Percentiles rank a stretch among this genome's conserved stretches.
Evolutionary conservation across 2,113 vertebrate species (phyloP).

Genomic region (Corvus cornix): DNA sequence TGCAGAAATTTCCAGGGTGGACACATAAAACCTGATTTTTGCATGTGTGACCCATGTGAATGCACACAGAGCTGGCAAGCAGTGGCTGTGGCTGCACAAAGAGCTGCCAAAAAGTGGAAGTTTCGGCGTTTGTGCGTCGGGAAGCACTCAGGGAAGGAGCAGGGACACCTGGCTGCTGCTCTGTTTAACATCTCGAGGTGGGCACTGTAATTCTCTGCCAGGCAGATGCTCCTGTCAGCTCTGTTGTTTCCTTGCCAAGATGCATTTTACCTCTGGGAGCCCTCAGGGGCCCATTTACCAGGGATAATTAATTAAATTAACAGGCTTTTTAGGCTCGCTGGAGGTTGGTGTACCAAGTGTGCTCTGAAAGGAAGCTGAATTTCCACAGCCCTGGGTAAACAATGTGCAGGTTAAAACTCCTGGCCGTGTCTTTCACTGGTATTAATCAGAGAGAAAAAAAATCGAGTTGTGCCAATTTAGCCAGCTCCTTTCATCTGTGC

Average conservation of each 20-base stretch:
- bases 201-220: background rate
- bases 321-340: slow-evolving; percentile 29
- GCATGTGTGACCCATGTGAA: fast-evolving
- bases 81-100: fast-evolving
- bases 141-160: background rate
- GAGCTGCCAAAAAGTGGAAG: background rate
- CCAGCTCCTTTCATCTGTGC: background rate
- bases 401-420: background rate
- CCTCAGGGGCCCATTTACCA: slow-evolving; percentile 49
- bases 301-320: slow-evolving; percentile 68
- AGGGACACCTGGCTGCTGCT: background rate
- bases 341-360: slow-evolving; percentile 17
- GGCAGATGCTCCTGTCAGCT: slow-evolving; percentile 33
- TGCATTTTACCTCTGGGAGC: slow-evolving; percentile 19
- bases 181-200: background rate
- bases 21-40: fast-evolving
- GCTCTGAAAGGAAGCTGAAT: background rate
- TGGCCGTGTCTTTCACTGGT: background rate
- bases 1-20: no score
- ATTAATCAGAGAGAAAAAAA: background rate
- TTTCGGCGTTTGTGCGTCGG: fast-evolving
- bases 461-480: background rate
- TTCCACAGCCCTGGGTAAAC: background rate
- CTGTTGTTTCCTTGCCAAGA: slow-evolving; percentile 48
- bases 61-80: fast-evolving